Percentiles rank a stretch among this genome's conserved stretches.
Evolutionary conservation across 2,797 vertebrate genomes (phyloP).

Genomic region (Coreius guichenoti): DNA sequence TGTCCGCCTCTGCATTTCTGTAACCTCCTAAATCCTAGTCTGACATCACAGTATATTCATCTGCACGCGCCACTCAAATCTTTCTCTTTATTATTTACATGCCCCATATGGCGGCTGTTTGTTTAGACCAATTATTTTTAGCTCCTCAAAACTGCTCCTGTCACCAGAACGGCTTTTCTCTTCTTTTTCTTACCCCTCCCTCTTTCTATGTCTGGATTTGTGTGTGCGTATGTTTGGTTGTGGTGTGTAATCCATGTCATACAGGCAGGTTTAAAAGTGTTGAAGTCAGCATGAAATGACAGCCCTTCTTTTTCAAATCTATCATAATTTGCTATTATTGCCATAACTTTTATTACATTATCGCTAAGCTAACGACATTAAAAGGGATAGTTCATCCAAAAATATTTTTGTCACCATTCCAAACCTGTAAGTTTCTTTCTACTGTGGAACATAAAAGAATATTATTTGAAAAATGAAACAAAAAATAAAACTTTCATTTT

Average conservation of each 20-base stretch:
- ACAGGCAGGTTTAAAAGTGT: conserved; percentile 5
- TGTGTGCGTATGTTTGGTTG: conserved; percentile 56
- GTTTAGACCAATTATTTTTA: conserved; percentile 73
- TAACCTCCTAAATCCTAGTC: conserved; percentile 34
- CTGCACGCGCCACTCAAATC: conserved; percentile 38
- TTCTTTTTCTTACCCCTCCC: conserved; percentile 19
- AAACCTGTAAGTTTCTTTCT: background rate
- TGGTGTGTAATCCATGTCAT: conserved; percentile 59
- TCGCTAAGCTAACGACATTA: background rate
- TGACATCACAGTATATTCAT: conserved; percentile 33
- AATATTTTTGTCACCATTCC: background rate
- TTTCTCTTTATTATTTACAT: conserved; percentile 62
- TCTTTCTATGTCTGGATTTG: conserved; percentile 38
- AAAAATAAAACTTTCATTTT: background rate
- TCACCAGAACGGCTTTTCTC: conserved; percentile 55
- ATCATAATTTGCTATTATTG: background rate
- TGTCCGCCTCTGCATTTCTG: conserved; percentile 47
- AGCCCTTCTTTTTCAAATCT: background rate
- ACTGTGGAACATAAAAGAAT: background rate
- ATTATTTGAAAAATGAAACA: too few species aligned
- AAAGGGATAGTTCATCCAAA: background rate
- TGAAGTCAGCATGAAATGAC: background rate
- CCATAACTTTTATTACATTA: background rate
- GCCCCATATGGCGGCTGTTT: conserved; percentile 64
- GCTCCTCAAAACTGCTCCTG: conserved; percentile 62